Evolutionary conservation across 2,888 invertebrate genomes (phyloP).

Genomic region (Dysmachus trigonus): DNA sequence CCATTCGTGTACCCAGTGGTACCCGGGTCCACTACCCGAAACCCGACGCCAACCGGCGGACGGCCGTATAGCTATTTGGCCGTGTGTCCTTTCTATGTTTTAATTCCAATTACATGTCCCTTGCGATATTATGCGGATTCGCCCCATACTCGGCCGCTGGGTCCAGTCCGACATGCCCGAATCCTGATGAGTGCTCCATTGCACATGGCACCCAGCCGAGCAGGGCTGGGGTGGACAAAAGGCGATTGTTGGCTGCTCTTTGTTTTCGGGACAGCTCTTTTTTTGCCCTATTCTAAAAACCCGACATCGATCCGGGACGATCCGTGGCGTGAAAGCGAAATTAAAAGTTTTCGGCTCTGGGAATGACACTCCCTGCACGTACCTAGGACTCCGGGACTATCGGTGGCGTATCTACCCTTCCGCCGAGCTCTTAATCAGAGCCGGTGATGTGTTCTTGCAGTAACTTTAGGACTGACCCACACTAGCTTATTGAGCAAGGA

Average conservation of each 20-base stretch:
- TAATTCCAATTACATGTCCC: slow-evolving; percentile 46
- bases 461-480: slow-evolving; percentile 30
- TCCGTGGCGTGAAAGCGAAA: slow-evolving; percentile 43
- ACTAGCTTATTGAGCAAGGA: slow-evolving; percentile 36
- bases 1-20: slow-evolving; percentile 8
- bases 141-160: not conserved
- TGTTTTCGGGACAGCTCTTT: not conserved
- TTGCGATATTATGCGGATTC: slow-evolving; percentile 42
- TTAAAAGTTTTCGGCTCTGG: slow-evolving; percentile 32
- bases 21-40: not conserved
- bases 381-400: not conserved
- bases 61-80: not conserved
- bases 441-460: slow-evolving; percentile 32
- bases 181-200: slow-evolving; percentile 1
- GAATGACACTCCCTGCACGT: not conserved
- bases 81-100: slow-evolving; percentile 42
- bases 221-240: not conserved
- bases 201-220: slow-evolving; percentile 6
- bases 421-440: slow-evolving; percentile 18
- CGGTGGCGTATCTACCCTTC: slow-evolving; percentile 1
- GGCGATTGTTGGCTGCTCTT: not conserved
- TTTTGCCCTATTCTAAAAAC: not conserved
- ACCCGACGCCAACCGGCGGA: not conserved
- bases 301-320: slow-evolving; percentile 30
- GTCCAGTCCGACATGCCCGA: not conserved